Base-by-base conservation (phyloP, 2,797 vertebrate species). In the Artibeus jamaicensis region DNA sequence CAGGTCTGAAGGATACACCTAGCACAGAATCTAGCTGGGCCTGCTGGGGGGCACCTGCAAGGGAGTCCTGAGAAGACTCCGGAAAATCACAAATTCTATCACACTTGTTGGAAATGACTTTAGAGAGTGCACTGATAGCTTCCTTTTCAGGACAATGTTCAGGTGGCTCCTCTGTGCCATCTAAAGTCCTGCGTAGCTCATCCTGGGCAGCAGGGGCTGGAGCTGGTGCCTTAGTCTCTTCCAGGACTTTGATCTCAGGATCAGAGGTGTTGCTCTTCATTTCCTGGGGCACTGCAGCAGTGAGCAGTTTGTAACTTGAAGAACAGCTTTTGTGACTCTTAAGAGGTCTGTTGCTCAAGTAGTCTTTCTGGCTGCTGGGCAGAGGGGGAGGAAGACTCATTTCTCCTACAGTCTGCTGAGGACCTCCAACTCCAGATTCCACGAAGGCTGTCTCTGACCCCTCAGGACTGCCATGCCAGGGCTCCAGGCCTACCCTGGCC, bases 401-500 rank as follows among this genome's bases (percentile, higher is more conserved):
- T 76, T 78, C 96, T 89, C 81, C 96, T 85, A 22, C 0, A 46
- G 71, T 71, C 85, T 97, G 95, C 91, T 97, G 97, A 32, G 46
- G 70, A 39, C 86, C 78, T 85, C 86, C 97, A 37, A 62, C 24
- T 37, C 95, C 15, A 34, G 53, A 2, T 19, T 98, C 94, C 90
- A 73, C 7, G 3, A 67, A 7, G 4, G 68, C 68, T 32, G 50
- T 79, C 87, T 98, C 98, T 1, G 97, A 70, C 9, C 96, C 96
- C 74, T 98, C 98, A 0, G 98, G 86, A 3, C 81, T 39, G 46
- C 95, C 89, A 0, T 98, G 97, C 26, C 98, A 94, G 10, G 99
- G 97, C 86, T 99, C 99, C 74, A 99, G 97, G 68, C 98, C 96
- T 9, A 98, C 97, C 77, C 99, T 99, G 84, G 98, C 99, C 71